Conservation (phyloP, 2,113 vertebrate species). For the Phainopepla nitens region DNA sequence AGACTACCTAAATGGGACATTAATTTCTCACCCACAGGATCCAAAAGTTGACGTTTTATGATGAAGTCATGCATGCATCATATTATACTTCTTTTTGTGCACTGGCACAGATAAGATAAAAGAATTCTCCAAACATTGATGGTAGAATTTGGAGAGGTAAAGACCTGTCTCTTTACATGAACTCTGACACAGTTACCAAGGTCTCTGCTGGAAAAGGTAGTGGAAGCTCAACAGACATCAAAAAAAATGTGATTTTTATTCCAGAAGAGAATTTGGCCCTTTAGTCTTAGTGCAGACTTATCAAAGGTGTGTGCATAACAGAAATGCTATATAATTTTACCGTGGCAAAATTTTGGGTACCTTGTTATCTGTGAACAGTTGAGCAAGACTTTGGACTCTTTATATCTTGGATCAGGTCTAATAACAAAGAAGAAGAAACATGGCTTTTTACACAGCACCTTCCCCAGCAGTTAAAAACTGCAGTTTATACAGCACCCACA, state of each 20-base stretch:
- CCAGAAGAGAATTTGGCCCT: neutral
- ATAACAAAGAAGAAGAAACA: neutral
- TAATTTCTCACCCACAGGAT: neutral
- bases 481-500: neutral
- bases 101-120: neutral
- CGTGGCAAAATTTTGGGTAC: neutral
- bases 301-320: neutral
- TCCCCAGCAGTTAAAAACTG: slow-evolving; percentile 1
- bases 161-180: neutral
- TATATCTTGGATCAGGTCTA: neutral
- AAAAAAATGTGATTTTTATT: neutral
- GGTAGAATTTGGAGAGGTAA: neutral
- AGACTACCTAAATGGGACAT: neutral
- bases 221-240: neutral
- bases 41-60: neutral
- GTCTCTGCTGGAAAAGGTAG: neutral
- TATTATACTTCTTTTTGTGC: neutral
- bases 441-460: slow-evolving; percentile 7
- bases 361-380: neutral
- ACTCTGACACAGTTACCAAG: neutral
- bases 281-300: neutral
- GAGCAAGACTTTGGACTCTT: neutral
- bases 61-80: neutral
- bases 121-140: neutral
- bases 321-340: neutral